Conservation (phyloP, 2,113 vertebrate genomes). For the Paradoxurus hermaphroditus region DNA sequence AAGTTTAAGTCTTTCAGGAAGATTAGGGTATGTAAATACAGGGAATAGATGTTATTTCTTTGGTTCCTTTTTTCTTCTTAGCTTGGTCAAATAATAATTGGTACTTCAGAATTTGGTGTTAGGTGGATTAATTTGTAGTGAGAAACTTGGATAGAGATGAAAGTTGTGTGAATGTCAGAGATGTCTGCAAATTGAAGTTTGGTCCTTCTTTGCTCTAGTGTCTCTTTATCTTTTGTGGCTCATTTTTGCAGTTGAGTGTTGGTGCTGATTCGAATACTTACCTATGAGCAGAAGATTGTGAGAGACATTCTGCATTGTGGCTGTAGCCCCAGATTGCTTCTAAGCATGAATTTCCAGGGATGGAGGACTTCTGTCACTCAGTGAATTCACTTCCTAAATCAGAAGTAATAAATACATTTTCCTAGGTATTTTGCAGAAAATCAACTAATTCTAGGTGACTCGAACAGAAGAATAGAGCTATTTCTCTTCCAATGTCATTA, state of each 20-base stretch:
- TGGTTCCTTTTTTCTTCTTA: neutral
- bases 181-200: conserved; percentile 35
- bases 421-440: conserved; percentile 33
- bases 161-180: conserved; percentile 6
- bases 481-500: neutral
- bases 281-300: conserved; percentile 42
- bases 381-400: conserved; percentile 28
- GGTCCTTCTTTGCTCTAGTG: conserved; percentile 36
- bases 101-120: conserved; percentile 27
- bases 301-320: conserved; percentile 36
- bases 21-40: conserved; percentile 40
- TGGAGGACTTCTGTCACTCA: neutral
- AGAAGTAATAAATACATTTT: conserved; percentile 44
- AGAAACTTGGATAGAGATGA: conserved; percentile 44
- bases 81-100: conserved; percentile 37
- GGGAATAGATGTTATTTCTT: neutral
- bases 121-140: conserved; percentile 43
- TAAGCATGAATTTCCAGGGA: conserved; percentile 27
- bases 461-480: conserved; percentile 22
- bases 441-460: conserved; percentile 24
- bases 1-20: conserved; percentile 57
- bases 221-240: neutral
- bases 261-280: conserved; percentile 37
- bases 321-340: neutral
- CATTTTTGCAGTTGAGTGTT: neutral